Conservation (phyloP, 2,797 vertebrate genomes). For the Nyctibius grandis region DNA sequence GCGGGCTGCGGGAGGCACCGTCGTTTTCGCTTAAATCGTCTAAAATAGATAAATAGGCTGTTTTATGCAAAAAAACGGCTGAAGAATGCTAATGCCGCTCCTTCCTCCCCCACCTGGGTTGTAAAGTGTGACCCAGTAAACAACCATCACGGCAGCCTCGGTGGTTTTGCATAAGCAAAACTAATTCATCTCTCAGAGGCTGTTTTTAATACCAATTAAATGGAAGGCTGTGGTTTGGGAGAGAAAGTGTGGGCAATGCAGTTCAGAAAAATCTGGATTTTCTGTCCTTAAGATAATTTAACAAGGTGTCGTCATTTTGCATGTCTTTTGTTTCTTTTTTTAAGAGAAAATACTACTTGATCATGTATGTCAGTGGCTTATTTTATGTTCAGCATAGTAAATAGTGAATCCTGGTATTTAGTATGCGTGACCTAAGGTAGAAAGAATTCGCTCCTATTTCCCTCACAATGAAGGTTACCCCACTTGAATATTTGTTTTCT, state of each 20-base stretch:
- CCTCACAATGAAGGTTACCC: slow-evolving; percentile 21
- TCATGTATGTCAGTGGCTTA: background rate
- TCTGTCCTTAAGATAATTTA: slow-evolving; percentile 5
- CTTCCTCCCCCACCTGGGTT: background rate
- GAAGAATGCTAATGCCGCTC: background rate
- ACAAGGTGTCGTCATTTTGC: background rate
- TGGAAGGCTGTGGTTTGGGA: background rate
- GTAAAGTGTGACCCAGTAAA: slow-evolving; percentile 33
- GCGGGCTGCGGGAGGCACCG: background rate
- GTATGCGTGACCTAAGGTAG: background rate
- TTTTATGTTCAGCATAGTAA: background rate
- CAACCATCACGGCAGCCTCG: background rate
- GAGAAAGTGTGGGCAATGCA: background rate
- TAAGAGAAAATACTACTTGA: background rate
- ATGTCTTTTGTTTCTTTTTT: background rate
- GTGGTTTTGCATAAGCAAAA: background rate
- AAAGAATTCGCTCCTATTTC: background rate
- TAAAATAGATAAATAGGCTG: background rate
- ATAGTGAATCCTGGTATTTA: background rate
- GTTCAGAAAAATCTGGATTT: slow-evolving; percentile 48
- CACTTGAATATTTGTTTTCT: background rate
- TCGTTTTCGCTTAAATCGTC: background rate
- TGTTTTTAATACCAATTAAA: background rate
- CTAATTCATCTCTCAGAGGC: background rate
- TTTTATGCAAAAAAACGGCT: background rate